Base-by-base conservation (phyloP, 2,797 vertebrate species). In the Neoniphon sammara region DNA sequence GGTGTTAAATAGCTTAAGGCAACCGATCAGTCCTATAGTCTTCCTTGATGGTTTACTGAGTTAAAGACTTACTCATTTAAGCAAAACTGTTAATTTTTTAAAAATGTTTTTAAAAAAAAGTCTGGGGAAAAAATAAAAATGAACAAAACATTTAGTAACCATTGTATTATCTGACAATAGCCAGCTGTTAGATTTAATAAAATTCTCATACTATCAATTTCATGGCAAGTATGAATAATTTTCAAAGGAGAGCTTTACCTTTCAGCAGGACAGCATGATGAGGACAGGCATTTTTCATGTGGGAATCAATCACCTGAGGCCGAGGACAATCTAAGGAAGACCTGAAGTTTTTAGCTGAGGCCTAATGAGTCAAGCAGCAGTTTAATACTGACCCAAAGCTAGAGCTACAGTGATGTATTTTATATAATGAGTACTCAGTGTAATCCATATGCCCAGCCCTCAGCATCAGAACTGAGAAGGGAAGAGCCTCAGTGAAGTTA, bases 161-260 rank as follows among this genome's bases (percentile, higher is more conserved):
- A 17, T 4, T 11, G 4, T 8, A 15, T 30, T 10, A 42, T 58
- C 2, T 3, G 3, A 73, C 27, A n/a, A 30, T 9, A 1, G 74
- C 49, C 34, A 30, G 15, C 1, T 17, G 18, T 34, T 5, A 34
- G 31, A 14, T 50, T 50, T n/a, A 50, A n/a, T 50, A 1, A 50
- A 4, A 34, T 34, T 7, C 2, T 34, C 31, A 34, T 7, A 39
- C 36, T 11, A 2, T 11, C 7, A 47, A 18, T 31, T 25, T 49
- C 17, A 60, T 7, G 4, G 49, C 7, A 23, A 57, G n/a, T 64
- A 10, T 18, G 4, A n/a, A 17, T 39, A 7, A 55, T 66, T 65
- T 39, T 25, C 17, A 63, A 55, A 69, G 25, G n/a, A 54, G 73
- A 4, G 5, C 62, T 58, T 70, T 66, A 81, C 53, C 60, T 73